A percentile compares a stretch with the other conserved stretches of the same genome.
Evolutionary conservation across 1,140 invertebrate genomes (phyloP).

Genomic region (Pseudomyrmex sp.): DNA sequence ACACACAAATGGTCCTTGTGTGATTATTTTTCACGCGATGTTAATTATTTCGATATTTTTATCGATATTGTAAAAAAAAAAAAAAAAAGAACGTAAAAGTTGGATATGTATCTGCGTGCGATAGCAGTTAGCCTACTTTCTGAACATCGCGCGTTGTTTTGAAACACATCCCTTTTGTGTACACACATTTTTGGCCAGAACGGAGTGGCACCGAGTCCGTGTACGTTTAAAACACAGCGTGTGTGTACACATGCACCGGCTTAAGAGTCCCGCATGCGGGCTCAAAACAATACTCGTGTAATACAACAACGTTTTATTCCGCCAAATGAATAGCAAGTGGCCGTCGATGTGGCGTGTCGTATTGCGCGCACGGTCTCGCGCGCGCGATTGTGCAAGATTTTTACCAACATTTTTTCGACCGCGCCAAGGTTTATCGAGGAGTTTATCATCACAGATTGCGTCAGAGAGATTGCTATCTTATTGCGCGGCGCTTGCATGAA

Average conservation of each 20-base stretch:
- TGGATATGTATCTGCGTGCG: too few species aligned
- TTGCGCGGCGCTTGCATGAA: too few species aligned
- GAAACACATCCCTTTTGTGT: background rate
- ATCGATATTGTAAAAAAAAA: too few species aligned
- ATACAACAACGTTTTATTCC: conserved; percentile 39
- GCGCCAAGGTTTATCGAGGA: conserved; percentile 39
- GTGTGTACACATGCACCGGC: background rate
- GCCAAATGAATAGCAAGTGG: conserved; percentile 67
- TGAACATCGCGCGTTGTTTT: background rate
- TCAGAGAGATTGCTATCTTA: conserved; percentile 14
- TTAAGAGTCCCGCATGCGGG: conserved; percentile 41
- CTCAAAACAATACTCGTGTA: conserved; percentile 40
- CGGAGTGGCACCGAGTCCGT: conserved; percentile 9
- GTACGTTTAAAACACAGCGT: background rate
- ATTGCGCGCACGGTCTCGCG: conserved; percentile 2
- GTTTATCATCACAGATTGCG: conserved; percentile 52
- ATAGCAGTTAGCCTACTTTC: too few species aligned
- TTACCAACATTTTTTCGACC: conserved; percentile 37
- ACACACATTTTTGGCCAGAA: background rate
- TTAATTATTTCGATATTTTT: too few species aligned
- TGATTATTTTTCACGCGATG: too few species aligned
- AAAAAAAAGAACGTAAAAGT: too few species aligned
- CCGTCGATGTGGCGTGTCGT: conserved; percentile 15
- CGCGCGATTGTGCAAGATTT: conserved; percentile 59
- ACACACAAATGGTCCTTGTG: too few species aligned